A percentile compares a stretch with the other conserved stretches of the same genome.
phyloP scores from a whole-genome alignment of 2,113 vertebrate species.

The Corythoichthys intestinalis region DNA sequence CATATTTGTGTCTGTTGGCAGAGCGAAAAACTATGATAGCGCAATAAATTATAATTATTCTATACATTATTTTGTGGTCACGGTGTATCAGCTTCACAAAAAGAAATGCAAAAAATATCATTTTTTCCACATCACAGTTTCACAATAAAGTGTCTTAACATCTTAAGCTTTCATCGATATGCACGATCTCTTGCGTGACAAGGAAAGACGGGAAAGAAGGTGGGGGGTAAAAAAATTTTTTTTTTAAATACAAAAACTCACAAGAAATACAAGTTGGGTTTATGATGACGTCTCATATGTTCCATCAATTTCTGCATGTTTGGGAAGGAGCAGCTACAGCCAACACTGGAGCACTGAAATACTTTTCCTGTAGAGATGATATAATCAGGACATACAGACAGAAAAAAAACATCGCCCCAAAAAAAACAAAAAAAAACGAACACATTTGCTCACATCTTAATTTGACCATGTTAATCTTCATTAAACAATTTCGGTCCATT shows the following conservation, averaged over 20 bases:
- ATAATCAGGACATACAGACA: not conserved
- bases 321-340: constrained; percentile 80
- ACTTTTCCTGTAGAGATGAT: constrained; percentile 43
- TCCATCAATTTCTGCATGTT: constrained; percentile 91
- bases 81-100: too few relatives aligned
- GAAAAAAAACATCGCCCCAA: too few relatives aligned
- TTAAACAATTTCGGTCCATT: too few relatives aligned
- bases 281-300: constrained; percentile 89
- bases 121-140: not conserved
- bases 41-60: too few relatives aligned
- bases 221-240: not conserved
- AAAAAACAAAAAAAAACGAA: not conserved
- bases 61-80: too few relatives aligned
- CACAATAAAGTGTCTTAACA: not conserved
- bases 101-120: too few relatives aligned
- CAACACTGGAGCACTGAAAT: constrained; percentile 72
- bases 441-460: not conserved
- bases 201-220: not conserved
- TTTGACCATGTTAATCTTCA: not conserved
- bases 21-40: too few relatives aligned
- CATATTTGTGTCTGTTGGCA: too few relatives aligned
- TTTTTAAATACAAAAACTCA: constrained; percentile 63
- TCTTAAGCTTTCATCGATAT: not conserved
- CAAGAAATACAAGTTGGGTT: constrained; percentile 93
- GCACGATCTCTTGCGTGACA: not conserved